phyloP scores from a whole-genome alignment of 2,797 vertebrate genomes.

The Peromyscus aztecus region DNA sequence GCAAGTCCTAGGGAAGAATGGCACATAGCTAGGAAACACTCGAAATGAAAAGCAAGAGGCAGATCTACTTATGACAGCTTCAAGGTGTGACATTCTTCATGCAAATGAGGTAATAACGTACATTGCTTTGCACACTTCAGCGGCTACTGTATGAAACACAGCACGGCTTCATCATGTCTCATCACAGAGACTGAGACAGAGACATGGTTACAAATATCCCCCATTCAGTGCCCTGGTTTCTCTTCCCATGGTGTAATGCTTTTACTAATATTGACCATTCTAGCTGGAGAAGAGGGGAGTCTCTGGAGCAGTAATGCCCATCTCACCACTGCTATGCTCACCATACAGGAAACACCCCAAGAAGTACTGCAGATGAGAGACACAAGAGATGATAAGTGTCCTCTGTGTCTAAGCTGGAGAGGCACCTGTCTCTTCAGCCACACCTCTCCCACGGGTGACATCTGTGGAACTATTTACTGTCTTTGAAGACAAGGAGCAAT shows the following conservation, averaged over 20 bases:
- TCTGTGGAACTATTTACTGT: background rate
- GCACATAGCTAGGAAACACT: background rate
- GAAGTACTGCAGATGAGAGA: background rate
- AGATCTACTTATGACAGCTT: background rate
- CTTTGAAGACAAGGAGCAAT: constrained; percentile 52
- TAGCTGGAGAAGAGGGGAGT: background rate
- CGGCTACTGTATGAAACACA: background rate
- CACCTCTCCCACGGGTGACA: background rate
- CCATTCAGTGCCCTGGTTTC: background rate
- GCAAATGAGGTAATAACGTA: background rate
- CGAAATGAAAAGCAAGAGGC: constrained; percentile 44
- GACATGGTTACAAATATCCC: background rate
- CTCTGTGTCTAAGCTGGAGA: background rate
- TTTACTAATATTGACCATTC: background rate
- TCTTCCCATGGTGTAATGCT: background rate
- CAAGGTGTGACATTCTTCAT: background rate
- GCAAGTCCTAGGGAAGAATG: background rate
- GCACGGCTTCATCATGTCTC: background rate
- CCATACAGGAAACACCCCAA: constrained; percentile 29
- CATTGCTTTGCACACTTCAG: constrained; percentile 31
- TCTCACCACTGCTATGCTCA: background rate
- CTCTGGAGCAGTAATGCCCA: background rate
- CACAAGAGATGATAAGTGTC: background rate
- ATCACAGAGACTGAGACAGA: constrained; percentile 9
- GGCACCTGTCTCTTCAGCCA: background rate